Conservation (phyloP, 2,113 vertebrate genomes). For the Beaufortia kweichowensis region DNA sequence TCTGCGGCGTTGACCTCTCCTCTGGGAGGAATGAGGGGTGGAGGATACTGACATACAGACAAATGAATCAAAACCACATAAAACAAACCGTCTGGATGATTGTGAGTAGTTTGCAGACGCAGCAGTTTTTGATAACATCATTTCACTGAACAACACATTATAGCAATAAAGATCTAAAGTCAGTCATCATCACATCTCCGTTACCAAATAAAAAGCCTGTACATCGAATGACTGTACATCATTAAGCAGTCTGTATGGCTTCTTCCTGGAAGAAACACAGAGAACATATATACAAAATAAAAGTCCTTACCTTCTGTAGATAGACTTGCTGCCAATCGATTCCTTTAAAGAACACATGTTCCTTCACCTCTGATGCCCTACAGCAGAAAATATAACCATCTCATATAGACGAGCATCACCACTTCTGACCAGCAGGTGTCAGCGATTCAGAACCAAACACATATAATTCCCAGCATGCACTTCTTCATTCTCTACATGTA, state of each 20-base stretch:
- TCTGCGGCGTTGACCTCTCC: constrained; percentile 98
- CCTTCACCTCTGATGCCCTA: constrained; percentile 93
- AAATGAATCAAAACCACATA: background rate
- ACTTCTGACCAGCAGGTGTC: constrained; percentile 59
- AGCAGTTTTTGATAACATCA: no score
- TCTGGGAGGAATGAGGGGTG: constrained; percentile 91
- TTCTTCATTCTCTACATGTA: background rate
- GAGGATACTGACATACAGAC: constrained; percentile 79
- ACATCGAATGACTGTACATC: no score
- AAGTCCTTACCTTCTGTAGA: constrained; percentile 87
- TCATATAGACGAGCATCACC: background rate
- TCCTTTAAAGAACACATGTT: constrained; percentile 92
- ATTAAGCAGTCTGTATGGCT: background rate
- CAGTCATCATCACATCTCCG: no score
- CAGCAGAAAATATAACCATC: constrained; percentile 22
- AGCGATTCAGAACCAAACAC: constrained; percentile 47
- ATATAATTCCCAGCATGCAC: constrained; percentile 1
- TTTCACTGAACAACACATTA: no score
- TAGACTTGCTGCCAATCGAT: constrained; percentile 98
- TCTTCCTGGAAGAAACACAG: background rate
- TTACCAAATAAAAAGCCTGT: background rate
- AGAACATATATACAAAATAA: background rate
- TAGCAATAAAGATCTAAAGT: no score
- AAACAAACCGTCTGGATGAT: no score
- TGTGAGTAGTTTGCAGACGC: no score